A percentile compares a stretch with the other conserved stretches of the same genome.
Conservation (phyloP, 2,113 vertebrate genomes). For the Oreochromis tanganicae region DNA sequence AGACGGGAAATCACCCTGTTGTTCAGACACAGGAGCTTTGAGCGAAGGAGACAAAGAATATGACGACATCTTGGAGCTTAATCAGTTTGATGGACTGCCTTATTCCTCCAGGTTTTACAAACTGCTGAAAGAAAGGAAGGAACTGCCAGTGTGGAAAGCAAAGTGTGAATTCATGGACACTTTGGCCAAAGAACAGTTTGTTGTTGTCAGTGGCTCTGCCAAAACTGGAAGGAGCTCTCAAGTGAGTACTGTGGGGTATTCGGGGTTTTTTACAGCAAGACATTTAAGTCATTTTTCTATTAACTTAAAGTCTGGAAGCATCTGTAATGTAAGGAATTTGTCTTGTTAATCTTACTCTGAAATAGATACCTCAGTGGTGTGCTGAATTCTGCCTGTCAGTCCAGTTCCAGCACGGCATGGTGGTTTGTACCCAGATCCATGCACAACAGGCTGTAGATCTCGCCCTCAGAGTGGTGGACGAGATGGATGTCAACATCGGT, state of each 20-base stretch:
- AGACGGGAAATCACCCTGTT: slow-evolving; percentile 16
- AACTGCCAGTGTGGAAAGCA: slow-evolving; percentile 80
- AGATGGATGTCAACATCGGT: slow-evolving; percentile 86
- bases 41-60: slow-evolving; percentile 44
- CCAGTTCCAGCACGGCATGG: slow-evolving; percentile 72
- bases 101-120: slow-evolving; percentile 87
- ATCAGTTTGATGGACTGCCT: slow-evolving; percentile 87
- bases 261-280: background rate
- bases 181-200: slow-evolving; percentile 75
- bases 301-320: background rate
- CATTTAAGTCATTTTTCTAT: background rate
- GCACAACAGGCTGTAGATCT: slow-evolving; percentile 74
- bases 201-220: slow-evolving; percentile 78
- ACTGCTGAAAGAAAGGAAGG: slow-evolving; percentile 80
- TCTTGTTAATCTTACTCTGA: background rate
- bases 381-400: slow-evolving; percentile 79
- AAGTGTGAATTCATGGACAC: slow-evolving; percentile 80
- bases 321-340: background rate
- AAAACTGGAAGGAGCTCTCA: slow-evolving; percentile 88
- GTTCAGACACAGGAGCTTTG: slow-evolving; percentile 15
- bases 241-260: slow-evolving; percentile 66
- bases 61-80: slow-evolving; percentile 79
- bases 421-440: slow-evolving; percentile 80
- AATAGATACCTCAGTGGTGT: slow-evolving; percentile 86
- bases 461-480: slow-evolving; percentile 80